Base-by-base conservation (phyloP, 2,797 vertebrate genomes). In the Microcaecilia unicolor region DNA sequence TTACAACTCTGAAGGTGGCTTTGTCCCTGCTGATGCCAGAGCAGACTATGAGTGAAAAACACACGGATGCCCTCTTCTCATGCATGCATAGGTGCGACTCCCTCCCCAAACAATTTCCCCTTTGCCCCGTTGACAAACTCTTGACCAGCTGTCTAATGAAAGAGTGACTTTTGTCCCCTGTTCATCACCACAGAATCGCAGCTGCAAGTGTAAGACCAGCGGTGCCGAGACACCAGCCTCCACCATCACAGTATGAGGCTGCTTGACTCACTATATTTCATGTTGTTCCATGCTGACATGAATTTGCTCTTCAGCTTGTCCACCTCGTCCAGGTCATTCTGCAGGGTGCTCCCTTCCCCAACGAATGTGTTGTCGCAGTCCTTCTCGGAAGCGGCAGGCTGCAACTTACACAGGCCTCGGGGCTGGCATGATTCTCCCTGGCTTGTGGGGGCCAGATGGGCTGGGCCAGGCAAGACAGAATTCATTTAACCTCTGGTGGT, bases 231-330 rank as follows among this genome's bases (percentile, higher is more conserved):
- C 21, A 9, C 13, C 4, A 9, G 10, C 4, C 24, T 4, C 4
- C 6, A 2, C 4, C 5, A n/a, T n/a, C n/a, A n/a, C n/a, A n/a
- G n/a, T 9, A 22, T 2, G n/a, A 6, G 20, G 10, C 21, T 6
- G 16, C 19, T 5, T 4, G 9, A 4, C 15, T 45, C 38, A 94
- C 92, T 91, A 38, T 95, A 93, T 82, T 93, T 95, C 35, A 95
- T 85, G 10, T 87, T 95, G 73, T 95, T 93, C 91, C 91, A 95
- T 11, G 72, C 66, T 0, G 88, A 89, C 71, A 91, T 85, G 25
- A 93, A 70, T 55, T 89, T 92, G 52, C 85, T 75, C 51, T 93
- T 95, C 20, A 95, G 70, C 45, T 85, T 89, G 66, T 94, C 90
- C 70, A 95, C 85, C 58, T 95, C 90, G 6, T 90, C 91, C 0